A percentile compares a stretch with the other conserved stretches of the same genome.
Conservation (phyloP, 2,113 vertebrate genomes). For the Tricholaema leucomelas region DNA sequence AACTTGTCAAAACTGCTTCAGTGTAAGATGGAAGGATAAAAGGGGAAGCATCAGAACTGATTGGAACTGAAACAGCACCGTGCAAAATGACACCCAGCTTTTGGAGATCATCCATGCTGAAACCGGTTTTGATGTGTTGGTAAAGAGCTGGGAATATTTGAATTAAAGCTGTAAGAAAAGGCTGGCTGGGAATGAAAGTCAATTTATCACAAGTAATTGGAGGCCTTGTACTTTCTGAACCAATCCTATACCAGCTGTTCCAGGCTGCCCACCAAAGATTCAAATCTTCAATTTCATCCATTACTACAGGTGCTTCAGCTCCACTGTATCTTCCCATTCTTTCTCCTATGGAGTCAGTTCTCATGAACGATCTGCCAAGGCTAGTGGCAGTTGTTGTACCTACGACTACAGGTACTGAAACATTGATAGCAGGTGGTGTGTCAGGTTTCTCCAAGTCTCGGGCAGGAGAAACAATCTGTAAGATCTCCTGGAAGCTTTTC, state of each 20-base stretch:
- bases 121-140: constrained; percentile 94
- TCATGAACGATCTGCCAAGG: constrained; percentile 86
- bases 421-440: constrained; percentile 84
- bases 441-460: constrained; percentile 89
- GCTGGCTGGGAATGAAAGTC: constrained; percentile 96
- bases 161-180: constrained; percentile 95
- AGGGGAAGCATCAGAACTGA: constrained; percentile 97
- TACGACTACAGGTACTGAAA: constrained; percentile 85
- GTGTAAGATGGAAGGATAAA: constrained; percentile 98
- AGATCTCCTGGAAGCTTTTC: constrained; percentile 98
- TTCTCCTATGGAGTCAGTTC: constrained; percentile 91
- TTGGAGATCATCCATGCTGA: constrained; percentile 95
- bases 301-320: constrained; percentile 76
- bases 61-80: constrained; percentile 94
- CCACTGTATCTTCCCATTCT: constrained; percentile 83
- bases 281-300: constrained; percentile 92
- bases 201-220: constrained; percentile 86
- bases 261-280: constrained; percentile 98
- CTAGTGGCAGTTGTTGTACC: constrained; percentile 85
- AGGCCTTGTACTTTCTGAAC: constrained; percentile 93
- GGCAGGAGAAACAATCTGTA: constrained; percentile 92
- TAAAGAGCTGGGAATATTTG: constrained; percentile 98
- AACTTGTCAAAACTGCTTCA: constrained; percentile 94
- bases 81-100: constrained; percentile 95
- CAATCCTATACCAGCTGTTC: constrained; percentile 95